Evolutionary conservation across 2,113 vertebrate genomes (phyloP).

Genomic region (Limnothrissa miodon): DNA sequence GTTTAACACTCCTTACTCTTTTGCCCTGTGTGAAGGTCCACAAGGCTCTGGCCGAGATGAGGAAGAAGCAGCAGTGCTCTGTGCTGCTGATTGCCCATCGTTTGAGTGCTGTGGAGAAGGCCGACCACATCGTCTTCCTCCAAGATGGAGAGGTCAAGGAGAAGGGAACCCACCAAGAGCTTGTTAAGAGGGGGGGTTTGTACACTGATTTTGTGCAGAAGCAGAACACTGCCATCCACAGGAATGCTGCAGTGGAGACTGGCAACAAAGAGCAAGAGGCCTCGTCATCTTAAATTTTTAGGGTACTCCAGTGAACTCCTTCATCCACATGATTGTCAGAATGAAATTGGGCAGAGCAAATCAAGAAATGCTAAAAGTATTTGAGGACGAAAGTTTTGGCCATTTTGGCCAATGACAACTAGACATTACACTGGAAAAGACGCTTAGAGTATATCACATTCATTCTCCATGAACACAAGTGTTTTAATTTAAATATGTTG

Average conservation of each 20-base stretch:
- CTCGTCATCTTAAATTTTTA: background rate
- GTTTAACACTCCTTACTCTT: background rate
- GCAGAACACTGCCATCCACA: conserved; percentile 56
- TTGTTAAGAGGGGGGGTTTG: conserved; percentile 54
- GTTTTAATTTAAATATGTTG: too few relatives aligned
- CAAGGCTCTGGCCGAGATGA: conserved; percentile 50
- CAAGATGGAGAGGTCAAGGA: conserved; percentile 63
- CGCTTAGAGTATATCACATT: too few relatives aligned
- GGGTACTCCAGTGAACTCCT: background rate
- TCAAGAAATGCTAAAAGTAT: background rate
- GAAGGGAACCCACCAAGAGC: conserved; percentile 58
- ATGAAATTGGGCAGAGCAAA: background rate
- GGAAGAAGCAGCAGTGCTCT: conserved; percentile 42
- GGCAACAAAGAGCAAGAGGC: background rate
- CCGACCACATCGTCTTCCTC: conserved; percentile 75
- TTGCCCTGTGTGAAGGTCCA: conserved; percentile 54
- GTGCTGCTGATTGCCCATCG: conserved; percentile 83
- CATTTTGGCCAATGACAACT: background rate
- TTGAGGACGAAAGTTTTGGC: background rate
- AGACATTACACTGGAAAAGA: too few relatives aligned
- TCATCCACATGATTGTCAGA: background rate
- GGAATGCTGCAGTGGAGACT: conserved; percentile 36
- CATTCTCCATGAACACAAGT: too few relatives aligned
- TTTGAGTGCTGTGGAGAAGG: conserved; percentile 68
- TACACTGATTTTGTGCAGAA: conserved; percentile 68